These are phyloP conservation scores for Lasioglossum oenotherae DNA, from an alignment of 2,888 invertebrate genomes.

Conservation along the genomic window DNA sequence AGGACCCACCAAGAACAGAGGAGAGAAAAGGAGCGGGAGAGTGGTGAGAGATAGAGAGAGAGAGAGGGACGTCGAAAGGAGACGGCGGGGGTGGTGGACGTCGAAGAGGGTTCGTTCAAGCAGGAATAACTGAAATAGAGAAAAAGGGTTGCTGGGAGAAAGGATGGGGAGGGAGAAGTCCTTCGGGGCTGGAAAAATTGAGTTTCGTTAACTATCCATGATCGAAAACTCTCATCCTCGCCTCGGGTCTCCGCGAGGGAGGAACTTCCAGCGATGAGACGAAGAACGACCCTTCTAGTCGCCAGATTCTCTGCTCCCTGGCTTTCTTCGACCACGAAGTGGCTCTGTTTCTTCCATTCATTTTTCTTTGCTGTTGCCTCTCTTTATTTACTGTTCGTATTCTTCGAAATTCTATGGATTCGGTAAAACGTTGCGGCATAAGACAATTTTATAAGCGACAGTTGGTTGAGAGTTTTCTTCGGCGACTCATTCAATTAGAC, in stretches of 20 bases:
- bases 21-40: slow-evolving; percentile 26
- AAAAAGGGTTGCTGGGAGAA: slow-evolving; percentile 42
- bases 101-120: slow-evolving; percentile 38
- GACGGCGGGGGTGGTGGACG: slow-evolving; percentile 3
- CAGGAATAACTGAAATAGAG: slow-evolving; percentile 40
- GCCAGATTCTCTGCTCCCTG: background rate
- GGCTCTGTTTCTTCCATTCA: background rate
- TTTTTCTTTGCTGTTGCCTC: background rate
- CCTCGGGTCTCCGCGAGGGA: slow-evolving; percentile 30
- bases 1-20: slow-evolving; percentile 73
- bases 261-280: slow-evolving; percentile 10
- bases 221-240: slow-evolving; percentile 68
- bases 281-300: slow-evolving; percentile 17
- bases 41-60: background rate
- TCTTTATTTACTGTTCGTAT: background rate
- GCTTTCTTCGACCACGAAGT: background rate
- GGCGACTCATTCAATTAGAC: background rate
- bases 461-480: background rate
- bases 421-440: background rate
- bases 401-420: background rate
- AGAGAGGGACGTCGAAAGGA: background rate
- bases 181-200: slow-evolving; percentile 54
- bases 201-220: slow-evolving; percentile 73
- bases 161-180: slow-evolving; percentile 17
- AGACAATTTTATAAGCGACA: background rate